Evolutionary conservation across 1,140 invertebrate genomes (phyloP).

Genomic region (Bombus cullumanus): DNA sequence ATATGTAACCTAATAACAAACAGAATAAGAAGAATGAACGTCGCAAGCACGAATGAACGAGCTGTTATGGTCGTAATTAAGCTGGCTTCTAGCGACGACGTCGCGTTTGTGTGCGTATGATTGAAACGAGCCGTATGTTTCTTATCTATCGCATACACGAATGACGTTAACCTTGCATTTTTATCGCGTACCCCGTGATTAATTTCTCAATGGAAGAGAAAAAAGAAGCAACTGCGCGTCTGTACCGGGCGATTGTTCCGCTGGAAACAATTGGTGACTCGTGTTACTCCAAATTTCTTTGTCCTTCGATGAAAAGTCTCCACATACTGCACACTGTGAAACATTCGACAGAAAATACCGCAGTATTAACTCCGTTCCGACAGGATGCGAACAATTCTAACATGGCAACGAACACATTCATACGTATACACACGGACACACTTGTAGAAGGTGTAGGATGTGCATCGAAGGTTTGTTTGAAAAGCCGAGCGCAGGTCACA

Average conservation of each 20-base stretch:
- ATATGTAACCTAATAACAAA: background rate
- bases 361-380: background rate
- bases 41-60: background rate
- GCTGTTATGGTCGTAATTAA: constrained; percentile 21
- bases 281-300: background rate
- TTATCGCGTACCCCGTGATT: constrained; percentile 28
- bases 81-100: background rate
- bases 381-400: background rate
- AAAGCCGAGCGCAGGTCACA: constrained; percentile 20
- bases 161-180: constrained; percentile 45
- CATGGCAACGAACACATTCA: background rate
- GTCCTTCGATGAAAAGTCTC: background rate
- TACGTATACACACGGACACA: background rate
- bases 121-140: background rate
- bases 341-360: background rate
- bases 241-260: background rate
- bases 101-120: background rate
- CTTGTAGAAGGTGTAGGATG: background rate
- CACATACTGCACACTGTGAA: background rate
- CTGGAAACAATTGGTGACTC: background rate
- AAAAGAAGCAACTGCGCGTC: background rate
- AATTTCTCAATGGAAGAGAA: background rate
- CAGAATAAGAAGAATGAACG: background rate
- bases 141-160: constrained; percentile 25
- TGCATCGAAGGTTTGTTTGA: background rate